Evolutionary conservation across 1,140 invertebrate genomes (phyloP), one percentile per base, ranked within the genome.

Genomic region (Metopolophium dirhodum): DNA sequence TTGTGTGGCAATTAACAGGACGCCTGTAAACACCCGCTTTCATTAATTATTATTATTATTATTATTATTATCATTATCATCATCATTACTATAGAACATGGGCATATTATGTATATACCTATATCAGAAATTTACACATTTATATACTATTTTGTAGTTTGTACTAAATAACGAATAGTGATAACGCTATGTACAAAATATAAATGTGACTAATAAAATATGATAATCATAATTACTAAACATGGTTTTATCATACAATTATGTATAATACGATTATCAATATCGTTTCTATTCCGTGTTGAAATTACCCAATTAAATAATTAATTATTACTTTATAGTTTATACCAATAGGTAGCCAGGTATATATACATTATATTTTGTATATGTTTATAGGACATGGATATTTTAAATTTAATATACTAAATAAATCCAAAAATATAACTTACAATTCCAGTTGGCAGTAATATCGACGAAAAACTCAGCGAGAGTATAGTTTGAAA

Each of bases 401-500:
- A n/a, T 77, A 77, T 77, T 77, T 68, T n/a, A 1, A 68, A 68
- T 68, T n/a, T 14, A n/a, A 77, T 77, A 61, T 2, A 77, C 30
- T 77, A 37, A 49, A 47, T 87, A 87, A n/a, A 49, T 47, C 2
- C 1, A 87, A 35, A 54, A 51, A 22, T 54, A 54, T 14, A 57
- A 86, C 91, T 86, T 93, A 93, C 91, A 0, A 86, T 57, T 83
- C 91, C 77, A 41, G 35, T 41, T 7, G 91, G 91, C 14, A 93
- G 35, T 86, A 93, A 37, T 45, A 93, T n/a, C 7, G 91, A 83
- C 11, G 91, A 83, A 54, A 86, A 93, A 37, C 35, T 45, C n/a
- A 82, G 14, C 1, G 91, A 93, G 7, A 93, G 68, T 30, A 93
- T n/a, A 37, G 49, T 86, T 86, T 93, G 91, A 93, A 93, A 85